These are phyloP conservation scores for Poecilus cupreus DNA, from an alignment of 2,888 invertebrate genomes.

Conservation along the genomic window DNA sequence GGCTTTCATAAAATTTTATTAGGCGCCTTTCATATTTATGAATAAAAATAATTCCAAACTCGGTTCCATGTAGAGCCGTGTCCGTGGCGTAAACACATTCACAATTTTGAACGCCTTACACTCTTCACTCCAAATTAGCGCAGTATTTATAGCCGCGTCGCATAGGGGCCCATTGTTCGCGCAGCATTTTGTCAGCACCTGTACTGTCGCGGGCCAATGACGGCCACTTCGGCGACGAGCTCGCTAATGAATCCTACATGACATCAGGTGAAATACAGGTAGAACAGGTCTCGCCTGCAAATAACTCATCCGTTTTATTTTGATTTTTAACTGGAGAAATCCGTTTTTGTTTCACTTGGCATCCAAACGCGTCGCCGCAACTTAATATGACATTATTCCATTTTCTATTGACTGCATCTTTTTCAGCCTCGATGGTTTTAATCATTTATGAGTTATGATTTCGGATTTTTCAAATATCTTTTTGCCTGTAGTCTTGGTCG, in stretches of 20 bases:
- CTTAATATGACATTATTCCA: constrained; percentile 29
- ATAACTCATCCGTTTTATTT: constrained; percentile 74
- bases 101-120: constrained; percentile 38
- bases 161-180: constrained; percentile 40
- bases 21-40: neutral
- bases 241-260: constrained; percentile 72
- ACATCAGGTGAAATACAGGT: constrained; percentile 72
- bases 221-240: constrained; percentile 61
- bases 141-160: constrained; percentile 19
- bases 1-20: constrained; percentile 10
- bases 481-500: constrained; percentile 11
- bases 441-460: constrained; percentile 39
- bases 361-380: neutral
- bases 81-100: constrained; percentile 7
- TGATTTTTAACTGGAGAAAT: constrained; percentile 67
- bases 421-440: neutral
- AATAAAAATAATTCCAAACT: neutral
- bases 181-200: constrained; percentile 52
- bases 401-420: neutral
- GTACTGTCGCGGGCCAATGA: neutral
- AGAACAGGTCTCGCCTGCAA: constrained; percentile 71
- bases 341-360: constrained; percentile 31
- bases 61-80: neutral
- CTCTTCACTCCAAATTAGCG: constrained; percentile 19
- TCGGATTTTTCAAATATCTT: constrained; percentile 15